Evolutionary conservation across 2,888 invertebrate genomes (phyloP), one percentile per base, ranked within the genome.

Genomic region (Rhingia campestris): DNA sequence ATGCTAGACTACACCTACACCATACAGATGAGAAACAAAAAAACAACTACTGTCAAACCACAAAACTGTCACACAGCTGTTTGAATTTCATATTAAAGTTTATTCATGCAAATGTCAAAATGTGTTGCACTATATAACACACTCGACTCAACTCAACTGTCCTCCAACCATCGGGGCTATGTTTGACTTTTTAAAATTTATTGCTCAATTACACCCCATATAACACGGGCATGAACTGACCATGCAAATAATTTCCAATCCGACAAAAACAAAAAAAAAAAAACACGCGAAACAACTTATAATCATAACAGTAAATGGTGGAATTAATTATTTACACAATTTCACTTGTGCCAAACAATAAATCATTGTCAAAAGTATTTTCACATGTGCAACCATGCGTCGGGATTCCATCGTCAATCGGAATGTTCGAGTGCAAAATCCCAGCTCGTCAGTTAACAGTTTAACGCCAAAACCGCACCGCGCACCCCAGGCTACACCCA

Each of bases 261-360:
- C 22, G 22, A 22, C 22, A 22, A 22, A 22, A n/a, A n/a, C n/a
- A 49, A 49, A 6, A 47, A 14, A 43, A 41, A 43, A 7, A 45
- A 64, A 64, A 47, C 37, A 54, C 41, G 30, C 32, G 61, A 81
- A 67, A 84, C 77, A 22, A 82, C 77, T 86, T 75, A 80, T 69
- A 80, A 75, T 77, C 86, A 87, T 80, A 87, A 87, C 81, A 87
- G 86, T 87, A 87, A 88, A 88, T 88, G 87, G 87, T 86, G 86
- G 82, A 88, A 88, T 88, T 87, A 88, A 88, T 87, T 87, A 88
- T 88, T 88, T 87, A 86, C 87, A 88, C 86, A 87, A 86, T 87
- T 87, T 86, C 73, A 86, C 77, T 76, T 75, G 81, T 86, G 58
- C 74, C 69, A 64, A 77, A 74, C 74, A 84, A 84, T 74, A 84